These are phyloP conservation scores for Poeciliopsis turneri DNA, from an alignment of 2,797 vertebrate species.

Conservation along the genomic window DNA sequence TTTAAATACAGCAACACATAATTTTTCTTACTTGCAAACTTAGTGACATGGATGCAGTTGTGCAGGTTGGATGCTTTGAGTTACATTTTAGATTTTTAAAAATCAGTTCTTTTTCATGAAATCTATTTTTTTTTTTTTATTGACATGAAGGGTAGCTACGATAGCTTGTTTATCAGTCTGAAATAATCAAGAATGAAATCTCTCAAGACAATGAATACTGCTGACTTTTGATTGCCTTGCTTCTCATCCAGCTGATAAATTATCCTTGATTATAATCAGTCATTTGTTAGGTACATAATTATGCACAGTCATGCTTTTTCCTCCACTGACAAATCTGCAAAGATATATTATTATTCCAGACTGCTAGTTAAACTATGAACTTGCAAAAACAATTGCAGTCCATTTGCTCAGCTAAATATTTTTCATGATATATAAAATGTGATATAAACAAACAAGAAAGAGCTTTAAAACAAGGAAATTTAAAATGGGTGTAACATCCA, in stretches of 20 bases:
- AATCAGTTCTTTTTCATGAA: not conserved
- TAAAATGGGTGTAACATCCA: not conserved
- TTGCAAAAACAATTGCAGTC: not conserved
- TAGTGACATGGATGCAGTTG: not conserved
- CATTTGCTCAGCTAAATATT: not conserved
- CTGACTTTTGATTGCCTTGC: not conserved
- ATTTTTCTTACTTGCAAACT: not conserved
- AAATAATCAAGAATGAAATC: not conserved
- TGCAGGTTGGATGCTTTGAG: not conserved
- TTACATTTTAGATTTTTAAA: not conserved
- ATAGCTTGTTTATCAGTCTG: not conserved
- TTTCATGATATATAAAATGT: not conserved
- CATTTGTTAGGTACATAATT: slow-evolving; percentile 11
- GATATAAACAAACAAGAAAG: slow-evolving; percentile 1
- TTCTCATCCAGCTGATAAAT: slow-evolving; percentile 2
- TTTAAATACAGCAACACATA: not conserved
- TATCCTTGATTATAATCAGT: not conserved
- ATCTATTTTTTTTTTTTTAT: not conserved
- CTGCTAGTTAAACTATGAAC: not conserved
- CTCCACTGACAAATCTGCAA: not conserved
- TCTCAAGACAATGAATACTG: not conserved
- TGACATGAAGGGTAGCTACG: not conserved
- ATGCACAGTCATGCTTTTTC: not conserved
- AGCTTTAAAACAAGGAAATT: not conserved
- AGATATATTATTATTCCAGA: not conserved